phyloP scores from a whole-genome alignment of 37 sponge, comb jelly and placozoan genomes.

The Cladorhizidae sp. region DNA sequence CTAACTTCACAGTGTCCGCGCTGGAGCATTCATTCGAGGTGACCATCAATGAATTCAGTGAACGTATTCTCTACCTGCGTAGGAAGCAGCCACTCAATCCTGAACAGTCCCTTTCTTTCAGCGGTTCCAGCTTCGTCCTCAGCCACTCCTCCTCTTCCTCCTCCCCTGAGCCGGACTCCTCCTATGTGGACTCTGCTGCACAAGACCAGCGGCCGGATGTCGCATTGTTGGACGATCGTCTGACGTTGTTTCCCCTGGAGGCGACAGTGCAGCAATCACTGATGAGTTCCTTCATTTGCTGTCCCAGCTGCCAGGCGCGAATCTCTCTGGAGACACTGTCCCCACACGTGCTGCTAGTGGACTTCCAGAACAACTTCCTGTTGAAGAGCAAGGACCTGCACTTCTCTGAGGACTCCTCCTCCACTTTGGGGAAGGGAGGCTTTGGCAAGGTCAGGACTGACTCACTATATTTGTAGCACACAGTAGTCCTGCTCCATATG shows the following conservation, averaged over 20 bases:
- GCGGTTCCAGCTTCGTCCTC: constrained; percentile 9
- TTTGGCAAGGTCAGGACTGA: constrained; percentile 64
- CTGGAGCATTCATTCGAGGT: constrained; percentile 7
- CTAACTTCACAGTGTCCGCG: background rate
- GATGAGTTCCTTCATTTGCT: constrained; percentile 3
- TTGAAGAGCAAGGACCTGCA: constrained; percentile 20
- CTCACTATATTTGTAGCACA: background rate
- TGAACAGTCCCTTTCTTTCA: constrained; percentile 2
- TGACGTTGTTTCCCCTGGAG: constrained; percentile 36
- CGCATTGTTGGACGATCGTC: constrained; percentile 19
- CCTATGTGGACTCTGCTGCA: background rate
- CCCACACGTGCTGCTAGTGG: constrained; percentile 54
- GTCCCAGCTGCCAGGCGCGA: constrained; percentile 29
- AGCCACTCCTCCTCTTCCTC: constrained; percentile 8
- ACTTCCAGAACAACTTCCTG: constrained; percentile 42
- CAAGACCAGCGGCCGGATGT: background rate
- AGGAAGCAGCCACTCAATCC: background rate
- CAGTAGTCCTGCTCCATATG: background rate
- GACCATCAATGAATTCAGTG: constrained; percentile 34
- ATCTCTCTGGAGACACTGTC: constrained; percentile 15
- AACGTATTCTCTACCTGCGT: background rate
- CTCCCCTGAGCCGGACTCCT: background rate
- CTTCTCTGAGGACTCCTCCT: background rate
- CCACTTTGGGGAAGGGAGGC: constrained; percentile 44
- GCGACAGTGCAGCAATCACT: constrained; percentile 16